Base-by-base conservation (phyloP, 2,888 invertebrate species). In the Stenoptilia bipunctidactyla region DNA sequence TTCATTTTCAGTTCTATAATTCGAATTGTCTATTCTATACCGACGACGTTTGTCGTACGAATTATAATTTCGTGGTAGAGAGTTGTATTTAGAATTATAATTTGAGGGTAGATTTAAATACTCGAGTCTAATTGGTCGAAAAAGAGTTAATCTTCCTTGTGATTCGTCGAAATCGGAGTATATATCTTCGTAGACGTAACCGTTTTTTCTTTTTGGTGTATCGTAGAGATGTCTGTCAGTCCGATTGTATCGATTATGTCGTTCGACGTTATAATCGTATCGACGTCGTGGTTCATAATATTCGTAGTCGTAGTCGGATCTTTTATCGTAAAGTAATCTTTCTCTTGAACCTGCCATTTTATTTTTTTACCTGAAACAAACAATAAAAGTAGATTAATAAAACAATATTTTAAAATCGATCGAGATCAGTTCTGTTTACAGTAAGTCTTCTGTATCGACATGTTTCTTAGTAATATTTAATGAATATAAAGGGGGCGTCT, bases 101-200 rank as follows among this genome's bases (percentile, higher is more conserved):
- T 62, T 59, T 1, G 75, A 63, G 1, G 76, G 79, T 41, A 85
- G 58, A 45, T 84, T 77, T 25, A 85, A 55, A 50, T 79, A 85
- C 46, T 85, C 84, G 1, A 83, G 83, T 55, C 79, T 67, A 42
- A 85, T 85, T 14, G 85, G 84, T 53, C 79, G 62, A 52, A 84
- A 85, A 25, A 85, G 53, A 2, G 85, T 85, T 13, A 85, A 42
- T 1, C 75, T 58, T 2, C 82, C 83, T 56, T 83, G 83, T 4
- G 80, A 79, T 56, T 82, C 83, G 38, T 83, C 83, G 48, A 79
- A 83, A 48, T 83, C 82, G 15, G 82, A 82, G 45, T 85, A 85
- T 30, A 84, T 80, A 47, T 85, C 85, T 64, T 85, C 85, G 49
- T 74, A 83, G 10, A 84, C 82, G 48, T 74, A 83, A 1, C 83